These are phyloP conservation scores for Podarcis lilfordi DNA, from an alignment of 2,797 vertebrate genomes.

Conservation along the genomic window DNA sequence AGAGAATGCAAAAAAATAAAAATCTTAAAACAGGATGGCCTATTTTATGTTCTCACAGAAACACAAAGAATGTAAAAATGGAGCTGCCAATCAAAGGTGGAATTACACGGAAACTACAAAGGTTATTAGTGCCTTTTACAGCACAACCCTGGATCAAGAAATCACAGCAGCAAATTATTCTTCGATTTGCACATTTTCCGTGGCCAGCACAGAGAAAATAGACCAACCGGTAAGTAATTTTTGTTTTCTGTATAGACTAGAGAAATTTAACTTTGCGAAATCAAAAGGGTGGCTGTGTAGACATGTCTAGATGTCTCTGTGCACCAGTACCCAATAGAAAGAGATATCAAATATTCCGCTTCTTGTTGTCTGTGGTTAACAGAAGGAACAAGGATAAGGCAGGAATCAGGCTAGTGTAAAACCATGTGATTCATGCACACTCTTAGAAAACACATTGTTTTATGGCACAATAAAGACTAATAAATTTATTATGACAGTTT, in stretches of 20 bases:
- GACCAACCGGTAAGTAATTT: constrained; percentile 71
- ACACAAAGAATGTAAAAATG: constrained; percentile 65
- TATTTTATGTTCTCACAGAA: constrained; percentile 58
- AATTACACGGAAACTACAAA: constrained; percentile 56
- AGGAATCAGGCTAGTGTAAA: neutral
- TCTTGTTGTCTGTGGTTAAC: neutral
- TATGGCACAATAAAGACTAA: no score
- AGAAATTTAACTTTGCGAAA: neutral
- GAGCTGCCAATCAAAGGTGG: constrained; percentile 74
- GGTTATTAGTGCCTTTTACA: constrained; percentile 69
- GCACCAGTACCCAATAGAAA: neutral
- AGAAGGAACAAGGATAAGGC: neutral
- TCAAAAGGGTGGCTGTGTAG: neutral
- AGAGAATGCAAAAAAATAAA: neutral
- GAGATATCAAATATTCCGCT: neutral
- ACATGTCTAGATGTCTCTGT: neutral
- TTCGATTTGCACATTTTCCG: constrained; percentile 70
- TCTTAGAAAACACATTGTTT: neutral
- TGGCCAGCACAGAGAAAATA: constrained; percentile 59
- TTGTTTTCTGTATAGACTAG: constrained; percentile 19
- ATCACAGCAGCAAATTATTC: constrained; percentile 71
- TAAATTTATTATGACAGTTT: no score
- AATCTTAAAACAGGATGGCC: neutral
- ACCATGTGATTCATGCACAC: neutral
- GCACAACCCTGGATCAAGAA: constrained; percentile 67